phyloP scores from a whole-genome alignment of 2,113 vertebrate species.

The Mixornis gularis region DNA sequence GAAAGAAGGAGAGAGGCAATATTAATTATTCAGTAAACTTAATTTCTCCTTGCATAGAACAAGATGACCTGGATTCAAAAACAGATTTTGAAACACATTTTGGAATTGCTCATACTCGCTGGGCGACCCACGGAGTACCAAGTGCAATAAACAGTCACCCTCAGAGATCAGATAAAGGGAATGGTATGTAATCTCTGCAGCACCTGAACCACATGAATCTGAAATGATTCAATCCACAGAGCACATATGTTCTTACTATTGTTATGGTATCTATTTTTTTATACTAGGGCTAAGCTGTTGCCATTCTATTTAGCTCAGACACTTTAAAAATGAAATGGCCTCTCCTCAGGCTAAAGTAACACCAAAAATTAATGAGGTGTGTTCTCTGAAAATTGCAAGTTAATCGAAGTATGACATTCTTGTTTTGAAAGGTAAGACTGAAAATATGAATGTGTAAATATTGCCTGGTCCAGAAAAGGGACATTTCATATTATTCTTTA shows the following conservation, averaged over 20 bases:
- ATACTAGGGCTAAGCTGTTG: background rate
- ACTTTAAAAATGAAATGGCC: background rate
- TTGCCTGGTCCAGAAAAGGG: background rate
- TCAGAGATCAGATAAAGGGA: slow-evolving; percentile 90
- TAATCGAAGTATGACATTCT: background rate
- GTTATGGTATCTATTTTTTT: background rate
- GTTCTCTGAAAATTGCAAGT: background rate
- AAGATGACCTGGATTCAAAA: slow-evolving; percentile 84
- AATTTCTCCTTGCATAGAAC: slow-evolving; percentile 73
- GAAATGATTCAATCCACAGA: background rate
- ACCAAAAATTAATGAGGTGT: background rate
- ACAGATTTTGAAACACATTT: slow-evolving; percentile 86
- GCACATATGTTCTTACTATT: background rate
- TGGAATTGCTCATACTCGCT: slow-evolving; percentile 93
- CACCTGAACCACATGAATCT: background rate
- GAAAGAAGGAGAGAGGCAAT: background rate
- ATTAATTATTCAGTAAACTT: background rate
- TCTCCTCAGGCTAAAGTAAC: background rate
- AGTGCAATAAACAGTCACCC: slow-evolving; percentile 91
- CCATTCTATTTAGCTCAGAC: background rate
- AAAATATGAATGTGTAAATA: background rate
- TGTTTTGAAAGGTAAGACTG: background rate
- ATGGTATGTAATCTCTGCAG: slow-evolving; percentile 72
- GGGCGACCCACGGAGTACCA: slow-evolving; percentile 93
- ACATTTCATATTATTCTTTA: fast-evolving